Base-by-base conservation (phyloP, 1,140 invertebrate genomes). In the Nasonia vitripennis region DNA sequence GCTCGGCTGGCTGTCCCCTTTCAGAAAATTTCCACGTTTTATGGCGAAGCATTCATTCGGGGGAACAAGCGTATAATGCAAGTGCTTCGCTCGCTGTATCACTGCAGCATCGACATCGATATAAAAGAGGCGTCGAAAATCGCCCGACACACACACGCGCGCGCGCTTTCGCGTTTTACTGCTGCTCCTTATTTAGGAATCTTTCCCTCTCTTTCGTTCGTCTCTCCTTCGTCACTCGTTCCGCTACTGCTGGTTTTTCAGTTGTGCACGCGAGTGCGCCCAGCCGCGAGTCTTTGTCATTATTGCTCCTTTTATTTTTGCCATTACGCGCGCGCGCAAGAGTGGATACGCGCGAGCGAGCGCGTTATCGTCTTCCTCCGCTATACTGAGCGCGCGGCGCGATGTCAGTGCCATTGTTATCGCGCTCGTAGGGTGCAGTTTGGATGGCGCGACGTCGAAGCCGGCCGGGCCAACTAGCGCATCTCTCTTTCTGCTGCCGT, bases 251-350 rank as follows among this genome's bases (percentile, higher is more conserved):
- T 37, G 34, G 4, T 83, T 78, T 77, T 78, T 70, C 55, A 83
- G 45, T 68, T 7, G 71, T 27, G n/a, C 37, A 37, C 2, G 62
- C 48, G 27, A 5, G 9, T 31, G 34, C 55, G 45, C 73, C n/a
- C 55, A 68, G 37, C 20, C 14, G 31, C 45, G 77, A 51, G 77
- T 74, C 83, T 84, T 73, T 84, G 71, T 84, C 83, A 68, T 84
- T 84, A 84, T 84, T 34, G 78, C 48, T 80, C n/a, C 31, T 84
- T 84, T 84, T 84, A 84, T 80, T 80, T 80, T 80, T 70, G 11
- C 67, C 67, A 79, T 84, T 78, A 84, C 45, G 71, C 68, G 55
- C 17, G 55, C 20, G 78, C 27, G 12, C 74, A 73, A 37, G 83
- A 78, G 75, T 86, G 73, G 51, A 81, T 75, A 51, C 79, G 79